Conservation (phyloP, 1,140 invertebrate species). For the Drosophila lacteicornis region DNA sequence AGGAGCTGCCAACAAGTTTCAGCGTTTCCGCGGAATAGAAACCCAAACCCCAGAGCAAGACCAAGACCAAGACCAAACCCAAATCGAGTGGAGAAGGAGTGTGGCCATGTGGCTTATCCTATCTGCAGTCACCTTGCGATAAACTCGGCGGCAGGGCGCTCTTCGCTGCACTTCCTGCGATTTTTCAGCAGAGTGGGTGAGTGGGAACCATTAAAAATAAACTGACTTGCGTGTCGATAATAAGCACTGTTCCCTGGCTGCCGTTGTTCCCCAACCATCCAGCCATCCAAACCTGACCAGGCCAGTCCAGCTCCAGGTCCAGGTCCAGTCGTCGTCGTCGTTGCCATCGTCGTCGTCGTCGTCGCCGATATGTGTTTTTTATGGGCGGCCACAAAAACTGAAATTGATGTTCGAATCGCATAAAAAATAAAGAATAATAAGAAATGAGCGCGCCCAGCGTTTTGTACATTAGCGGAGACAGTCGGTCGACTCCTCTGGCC, state of each 20-base stretch:
- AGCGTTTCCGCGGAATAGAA: conserved; percentile 71
- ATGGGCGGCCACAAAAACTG: conserved; percentile 83
- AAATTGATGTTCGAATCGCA: conserved; percentile 82
- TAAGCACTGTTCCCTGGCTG: conserved; percentile 58
- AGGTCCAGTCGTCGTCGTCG: conserved; percentile 37
- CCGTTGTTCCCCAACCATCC: conserved; percentile 1
- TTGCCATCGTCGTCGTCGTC: conserved; percentile 40
- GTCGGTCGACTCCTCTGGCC: conserved; percentile 14
- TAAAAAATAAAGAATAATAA: conserved; percentile 83
- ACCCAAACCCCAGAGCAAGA: conserved; percentile 27
- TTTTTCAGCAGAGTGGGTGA: conserved; percentile 68
- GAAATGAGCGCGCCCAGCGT: conserved; percentile 79
- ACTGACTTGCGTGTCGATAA: conserved; percentile 84
- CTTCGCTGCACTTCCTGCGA: conserved; percentile 57
- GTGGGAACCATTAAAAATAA: conserved; percentile 85
- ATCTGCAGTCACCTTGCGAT: conserved; percentile 73
- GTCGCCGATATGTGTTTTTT: conserved; percentile 79
- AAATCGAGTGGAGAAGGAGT: conserved; percentile 3
- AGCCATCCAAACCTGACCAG: conserved; percentile 6
- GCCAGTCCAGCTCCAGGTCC: conserved; percentile 25
- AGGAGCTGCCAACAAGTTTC: conserved; percentile 73
- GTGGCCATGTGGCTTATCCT: conserved; percentile 40
- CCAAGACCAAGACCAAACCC: conserved; percentile 10
- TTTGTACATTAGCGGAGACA: conserved; percentile 72
- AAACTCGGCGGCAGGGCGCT: conserved; percentile 55